Percentiles rank a stretch among this genome's conserved stretches.
Evolutionary conservation across 2,888 invertebrate species (phyloP).

Genomic region (Acanthosoma haemorrhoidale): DNA sequence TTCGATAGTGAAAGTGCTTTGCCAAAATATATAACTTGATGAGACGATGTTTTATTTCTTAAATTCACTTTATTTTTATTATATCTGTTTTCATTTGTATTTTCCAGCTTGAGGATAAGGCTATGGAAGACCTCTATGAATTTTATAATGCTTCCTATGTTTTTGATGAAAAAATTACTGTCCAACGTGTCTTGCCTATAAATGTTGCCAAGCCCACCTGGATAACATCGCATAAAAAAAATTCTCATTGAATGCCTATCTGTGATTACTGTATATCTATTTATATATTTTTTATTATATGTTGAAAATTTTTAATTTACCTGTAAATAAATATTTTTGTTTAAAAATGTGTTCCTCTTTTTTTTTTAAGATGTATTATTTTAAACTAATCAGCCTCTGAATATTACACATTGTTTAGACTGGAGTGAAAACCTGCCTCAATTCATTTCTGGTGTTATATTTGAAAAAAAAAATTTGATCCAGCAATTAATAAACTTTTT

Average conservation of each 20-base stretch:
- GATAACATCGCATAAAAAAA: constrained; percentile 45
- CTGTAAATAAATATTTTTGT: constrained; percentile 10
- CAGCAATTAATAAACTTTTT: no score
- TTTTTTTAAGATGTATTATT: no score
- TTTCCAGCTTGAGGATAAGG: constrained; percentile 74
- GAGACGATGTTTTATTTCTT: background rate
- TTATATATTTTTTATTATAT: background rate
- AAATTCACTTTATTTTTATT: background rate
- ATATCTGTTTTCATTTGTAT: constrained; percentile 16
- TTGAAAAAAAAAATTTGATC: no score
- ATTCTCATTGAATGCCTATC: background rate
- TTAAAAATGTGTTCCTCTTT: background rate
- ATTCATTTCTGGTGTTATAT: no score
- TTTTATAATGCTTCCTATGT: constrained; percentile 68
- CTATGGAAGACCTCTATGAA: constrained; percentile 68
- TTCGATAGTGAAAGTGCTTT: no score
- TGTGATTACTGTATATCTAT: background rate
- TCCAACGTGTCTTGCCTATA: constrained; percentile 58
- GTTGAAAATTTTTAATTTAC: background rate
- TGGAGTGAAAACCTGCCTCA: no score
- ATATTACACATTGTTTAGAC: no score
- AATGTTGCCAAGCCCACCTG: constrained; percentile 57
- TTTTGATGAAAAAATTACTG: constrained; percentile 67
- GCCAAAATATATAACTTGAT: background rate
- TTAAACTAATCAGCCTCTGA: no score